These are phyloP conservation scores for Caerostris extrusa DNA, from an alignment of 1,140 invertebrate species.

Conservation along the genomic window DNA sequence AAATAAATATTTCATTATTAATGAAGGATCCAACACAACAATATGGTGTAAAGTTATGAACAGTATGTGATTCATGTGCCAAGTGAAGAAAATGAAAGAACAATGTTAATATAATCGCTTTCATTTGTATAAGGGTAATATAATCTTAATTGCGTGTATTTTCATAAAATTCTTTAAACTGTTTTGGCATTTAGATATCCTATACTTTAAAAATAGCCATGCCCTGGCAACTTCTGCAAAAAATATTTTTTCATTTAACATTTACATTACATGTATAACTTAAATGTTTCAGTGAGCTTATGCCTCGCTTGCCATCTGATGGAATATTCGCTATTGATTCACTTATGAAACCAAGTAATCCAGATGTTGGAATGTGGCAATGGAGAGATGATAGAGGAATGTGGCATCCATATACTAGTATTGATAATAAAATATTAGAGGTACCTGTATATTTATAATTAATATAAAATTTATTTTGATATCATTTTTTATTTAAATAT, in stretches of 20 bases:
- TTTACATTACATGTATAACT: constrained; percentile 34
- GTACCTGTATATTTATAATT: constrained; percentile 81
- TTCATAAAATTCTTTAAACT: too few species aligned
- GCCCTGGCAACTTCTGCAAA: too few species aligned
- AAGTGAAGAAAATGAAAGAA: too few species aligned
- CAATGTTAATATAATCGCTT: too few species aligned
- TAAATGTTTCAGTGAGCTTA: constrained; percentile 86
- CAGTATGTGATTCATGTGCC: too few species aligned
- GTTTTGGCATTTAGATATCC: too few species aligned
- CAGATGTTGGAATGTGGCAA: constrained; percentile 94
- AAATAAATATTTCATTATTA: too few species aligned
- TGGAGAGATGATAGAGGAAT: constrained; percentile 93
- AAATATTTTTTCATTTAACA: not conserved
- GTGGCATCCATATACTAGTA: constrained; percentile 88
- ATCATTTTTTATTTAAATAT: not conserved
- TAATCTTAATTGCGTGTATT: too few species aligned
- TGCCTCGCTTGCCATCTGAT: constrained; percentile 95
- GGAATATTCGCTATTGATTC: constrained; percentile 96
- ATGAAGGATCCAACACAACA: too few species aligned
- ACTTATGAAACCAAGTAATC: constrained; percentile 86
- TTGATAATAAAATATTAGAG: constrained; percentile 91
- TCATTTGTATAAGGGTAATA: too few species aligned
- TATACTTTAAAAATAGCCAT: too few species aligned
- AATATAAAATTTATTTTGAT: not conserved
- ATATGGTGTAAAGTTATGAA: too few species aligned